A percentile compares a stretch with the other conserved stretches of the same genome.
These are phyloP conservation scores for Cebus imitator DNA, from an alignment of 2,113 vertebrate genomes.

Conservation along the genomic window DNA sequence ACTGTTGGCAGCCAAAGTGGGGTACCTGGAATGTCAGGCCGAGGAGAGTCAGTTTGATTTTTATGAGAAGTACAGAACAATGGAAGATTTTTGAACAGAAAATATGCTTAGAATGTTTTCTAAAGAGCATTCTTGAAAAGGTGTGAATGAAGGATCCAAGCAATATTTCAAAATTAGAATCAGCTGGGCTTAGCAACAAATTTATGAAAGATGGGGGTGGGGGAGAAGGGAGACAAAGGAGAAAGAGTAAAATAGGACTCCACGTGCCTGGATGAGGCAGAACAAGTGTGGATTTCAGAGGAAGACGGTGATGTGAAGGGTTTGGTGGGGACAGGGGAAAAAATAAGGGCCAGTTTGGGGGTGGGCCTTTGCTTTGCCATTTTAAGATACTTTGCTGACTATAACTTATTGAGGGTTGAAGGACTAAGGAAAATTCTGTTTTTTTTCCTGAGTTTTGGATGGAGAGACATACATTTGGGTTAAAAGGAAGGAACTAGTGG, in stretches of 20 bases:
- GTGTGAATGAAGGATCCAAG: not conserved
- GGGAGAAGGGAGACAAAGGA: too few relatives aligned
- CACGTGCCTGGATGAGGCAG: not conserved
- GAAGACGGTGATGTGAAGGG: not conserved
- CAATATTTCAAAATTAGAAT: not conserved
- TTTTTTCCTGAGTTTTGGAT: not conserved
- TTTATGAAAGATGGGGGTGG: too few relatives aligned
- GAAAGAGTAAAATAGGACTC: not conserved
- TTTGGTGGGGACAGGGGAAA: not conserved
- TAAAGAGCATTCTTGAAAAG: not conserved
- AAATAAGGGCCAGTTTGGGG: not conserved
- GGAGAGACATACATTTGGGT: not conserved
- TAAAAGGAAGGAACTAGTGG: not conserved
- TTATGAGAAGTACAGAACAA: not conserved
- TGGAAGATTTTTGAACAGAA: not conserved
- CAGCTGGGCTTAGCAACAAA: not conserved
- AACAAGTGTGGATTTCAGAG: not conserved
- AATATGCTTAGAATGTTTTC: not conserved
- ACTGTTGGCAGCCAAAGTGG: too few relatives aligned
- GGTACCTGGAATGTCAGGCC: fast-evolving
- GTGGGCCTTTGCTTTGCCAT: not conserved
- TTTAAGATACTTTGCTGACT: not conserved
- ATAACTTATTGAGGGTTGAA: not conserved
- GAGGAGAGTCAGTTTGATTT: not conserved
- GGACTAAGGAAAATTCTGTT: not conserved